These are phyloP conservation scores for Thermophis baileyi DNA, from an alignment of 2,113 vertebrate species.

Conservation along the genomic window DNA sequence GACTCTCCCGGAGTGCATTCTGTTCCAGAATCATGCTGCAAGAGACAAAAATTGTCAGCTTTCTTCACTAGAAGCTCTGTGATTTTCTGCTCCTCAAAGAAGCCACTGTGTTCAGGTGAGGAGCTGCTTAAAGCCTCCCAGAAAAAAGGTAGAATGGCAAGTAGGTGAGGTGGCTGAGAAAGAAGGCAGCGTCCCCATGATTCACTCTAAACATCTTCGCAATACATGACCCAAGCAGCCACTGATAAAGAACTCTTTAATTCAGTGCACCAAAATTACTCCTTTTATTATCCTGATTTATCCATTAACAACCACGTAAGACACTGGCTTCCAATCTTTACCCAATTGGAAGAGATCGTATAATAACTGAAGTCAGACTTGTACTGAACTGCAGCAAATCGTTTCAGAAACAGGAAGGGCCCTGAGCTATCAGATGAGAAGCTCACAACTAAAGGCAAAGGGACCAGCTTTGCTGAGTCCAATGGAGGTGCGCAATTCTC, in stretches of 20 bases:
- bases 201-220: neutral
- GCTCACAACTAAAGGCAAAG: neutral
- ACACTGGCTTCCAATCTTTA: neutral
- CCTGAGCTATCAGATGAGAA: neutral
- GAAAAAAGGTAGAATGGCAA: neutral
- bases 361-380: slow-evolving; percentile 79
- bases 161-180: no score
- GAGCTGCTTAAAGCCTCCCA: neutral
- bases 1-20: slow-evolving; percentile 96
- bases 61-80: neutral
- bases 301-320: neutral
- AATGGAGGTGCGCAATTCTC: neutral
- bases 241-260: neutral
- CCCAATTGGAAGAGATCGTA: no score
- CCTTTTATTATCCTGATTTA: neutral
- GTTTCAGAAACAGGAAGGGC: neutral
- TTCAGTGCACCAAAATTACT: neutral
- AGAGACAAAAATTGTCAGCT: slow-evolving; percentile 44
- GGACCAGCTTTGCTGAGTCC: neutral
- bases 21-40: slow-evolving; percentile 93
- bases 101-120: neutral
- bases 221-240: neutral
- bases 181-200: neutral
- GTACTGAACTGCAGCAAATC: neutral
- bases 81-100: neutral